phyloP scores from a whole-genome alignment of 2,797 vertebrate genomes.

The Phaenicophaeus curvirostris region DNA sequence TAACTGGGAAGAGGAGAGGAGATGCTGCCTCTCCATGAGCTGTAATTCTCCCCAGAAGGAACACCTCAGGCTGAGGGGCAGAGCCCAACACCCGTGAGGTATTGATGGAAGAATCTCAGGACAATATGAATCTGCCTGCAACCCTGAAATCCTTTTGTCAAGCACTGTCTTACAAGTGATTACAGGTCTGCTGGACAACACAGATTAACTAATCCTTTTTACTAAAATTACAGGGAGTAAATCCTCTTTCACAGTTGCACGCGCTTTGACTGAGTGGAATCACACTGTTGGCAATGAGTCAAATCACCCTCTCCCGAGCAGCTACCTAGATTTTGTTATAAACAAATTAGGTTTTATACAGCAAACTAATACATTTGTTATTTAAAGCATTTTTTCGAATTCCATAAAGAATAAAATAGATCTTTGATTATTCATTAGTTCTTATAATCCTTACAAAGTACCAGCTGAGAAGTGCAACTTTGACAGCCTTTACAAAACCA shows the following conservation, averaged over 20 bases:
- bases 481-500: background rate
- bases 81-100: background rate
- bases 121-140: background rate
- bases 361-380: background rate
- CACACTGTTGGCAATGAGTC: background rate
- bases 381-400: background rate
- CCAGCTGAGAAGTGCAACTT: background rate
- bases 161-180: background rate
- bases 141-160: background rate
- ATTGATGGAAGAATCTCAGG: background rate
- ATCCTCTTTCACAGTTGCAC: background rate
- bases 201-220: background rate
- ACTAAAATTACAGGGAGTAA: background rate
- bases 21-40: background rate
- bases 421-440: background rate
- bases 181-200: background rate
- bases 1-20: background rate
- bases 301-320: background rate
- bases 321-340: background rate
- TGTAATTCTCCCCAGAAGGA: background rate
- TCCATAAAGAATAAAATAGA: background rate
- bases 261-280: background rate
- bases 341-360: background rate
- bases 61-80: accelerated
- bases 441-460: background rate